Base-by-base conservation (phyloP, 2,888 invertebrate genomes). In the Melieria picta region DNA sequence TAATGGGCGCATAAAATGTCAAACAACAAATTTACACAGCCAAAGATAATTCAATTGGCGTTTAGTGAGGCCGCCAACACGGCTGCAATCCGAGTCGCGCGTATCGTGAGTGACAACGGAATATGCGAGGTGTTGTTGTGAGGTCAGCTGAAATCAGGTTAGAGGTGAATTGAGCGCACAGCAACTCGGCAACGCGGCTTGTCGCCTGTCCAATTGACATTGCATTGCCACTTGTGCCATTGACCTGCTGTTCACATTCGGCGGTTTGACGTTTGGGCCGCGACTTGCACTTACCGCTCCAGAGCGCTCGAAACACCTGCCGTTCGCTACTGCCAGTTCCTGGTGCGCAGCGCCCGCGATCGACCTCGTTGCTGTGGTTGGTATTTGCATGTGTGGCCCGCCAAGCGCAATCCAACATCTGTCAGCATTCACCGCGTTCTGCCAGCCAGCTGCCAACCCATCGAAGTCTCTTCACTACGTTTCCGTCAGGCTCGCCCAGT, bases 341-440 rank as follows among this genome's bases (percentile, higher is more conserved):
- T 2, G 9, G 10, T 10, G 11, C 50, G 11, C 7, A 60, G 48
- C 63, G 50, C 63, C 30, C 30, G 30, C 30, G 30, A 30, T 30
- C 30, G 30, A 30, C 30, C 30, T 30, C 30, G 30, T 46, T 65
- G n/a, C 9, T 66, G 57, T 13, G 60, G 60, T 67, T 77, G 78
- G 74, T 77, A 82, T 82, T 83, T 82, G 80, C 83, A 81, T 82
- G 76, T 73, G 73, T 77, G 78, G 76, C 75, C 58, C 69, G 56
- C 67, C 74, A 75, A 62, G 73, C 73, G 70, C 78, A 78, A 78
- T 84, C 77, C 78, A 80, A 78, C 84, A 84, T 84, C 84, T 84
- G 84, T 73, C 78, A 78, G 78, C 75, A 83, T 83, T 81, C 67
- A 66, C 65, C 52, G 58, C 67, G 65, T 42, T 46, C 61, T 64